Percentiles rank a stretch among this genome's conserved stretches.
Conservation (phyloP, 1,140 invertebrate species). For the Sycophaga agraensis region DNA sequence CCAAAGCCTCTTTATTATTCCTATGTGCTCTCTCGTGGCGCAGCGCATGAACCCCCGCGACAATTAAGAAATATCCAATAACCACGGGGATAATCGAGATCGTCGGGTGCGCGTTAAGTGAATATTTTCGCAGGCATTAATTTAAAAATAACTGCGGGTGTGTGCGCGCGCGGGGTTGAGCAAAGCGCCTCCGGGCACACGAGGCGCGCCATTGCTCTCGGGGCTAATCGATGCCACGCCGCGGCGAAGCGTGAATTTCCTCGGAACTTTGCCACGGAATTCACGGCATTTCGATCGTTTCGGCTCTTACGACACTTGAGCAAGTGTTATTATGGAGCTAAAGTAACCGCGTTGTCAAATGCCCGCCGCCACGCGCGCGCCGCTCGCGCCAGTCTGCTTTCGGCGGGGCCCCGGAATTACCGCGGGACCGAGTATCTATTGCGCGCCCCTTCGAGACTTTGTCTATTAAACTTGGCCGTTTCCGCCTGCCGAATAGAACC, state of each 20-base stretch:
- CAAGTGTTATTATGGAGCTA: slow-evolving; percentile 14
- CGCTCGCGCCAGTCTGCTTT: not conserved
- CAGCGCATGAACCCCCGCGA: no score
- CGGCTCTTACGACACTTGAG: slow-evolving; percentile 9
- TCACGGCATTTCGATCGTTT: slow-evolving; percentile 9
- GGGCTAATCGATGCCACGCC: not conserved
- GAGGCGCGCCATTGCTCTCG: no score
- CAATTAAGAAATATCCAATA: no score
- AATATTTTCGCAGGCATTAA: no score
- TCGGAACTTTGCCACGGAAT: slow-evolving; percentile 12
- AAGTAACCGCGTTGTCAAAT: slow-evolving; percentile 7
- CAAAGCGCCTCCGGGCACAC: no score
- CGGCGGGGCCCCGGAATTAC: not conserved
- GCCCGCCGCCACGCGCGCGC: no score
- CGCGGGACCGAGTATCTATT: slow-evolving; percentile 5
- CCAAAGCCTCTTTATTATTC: no score
- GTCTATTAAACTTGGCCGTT: slow-evolving; percentile 9
- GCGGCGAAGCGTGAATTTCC: slow-evolving; percentile 21
- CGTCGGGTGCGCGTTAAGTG: no score
- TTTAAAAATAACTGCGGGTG: no score
- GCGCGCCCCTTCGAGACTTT: not conserved
- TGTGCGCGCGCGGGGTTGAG: no score
- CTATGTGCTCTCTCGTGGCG: no score
- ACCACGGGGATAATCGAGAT: no score
- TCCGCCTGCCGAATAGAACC: not conserved